These are phyloP conservation scores for Iselma pallidipennis DNA, from an alignment of 2,888 invertebrate genomes.

Conservation along the genomic window DNA sequence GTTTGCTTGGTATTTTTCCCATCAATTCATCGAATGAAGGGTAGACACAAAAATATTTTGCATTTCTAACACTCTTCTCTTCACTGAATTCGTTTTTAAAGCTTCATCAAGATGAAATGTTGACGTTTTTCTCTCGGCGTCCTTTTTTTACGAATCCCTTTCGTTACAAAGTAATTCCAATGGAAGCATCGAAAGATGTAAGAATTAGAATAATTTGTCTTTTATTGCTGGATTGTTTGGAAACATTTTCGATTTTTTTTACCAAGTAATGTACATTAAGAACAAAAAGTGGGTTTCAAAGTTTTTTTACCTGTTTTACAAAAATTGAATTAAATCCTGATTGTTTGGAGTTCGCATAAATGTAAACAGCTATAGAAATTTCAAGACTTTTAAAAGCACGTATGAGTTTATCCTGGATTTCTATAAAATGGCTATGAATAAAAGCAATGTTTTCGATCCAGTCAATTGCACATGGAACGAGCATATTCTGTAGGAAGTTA, in stretches of 20 bases:
- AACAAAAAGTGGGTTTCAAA: not conserved
- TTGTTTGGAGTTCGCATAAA: not conserved
- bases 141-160: not conserved
- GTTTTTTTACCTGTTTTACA: conserved; percentile 21
- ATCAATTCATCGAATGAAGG: not conserved
- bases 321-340: conserved; percentile 32
- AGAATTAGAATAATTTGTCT: not conserved
- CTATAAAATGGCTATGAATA: conserved; percentile 27
- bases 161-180: not conserved
- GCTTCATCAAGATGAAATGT: not conserved
- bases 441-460: conserved; percentile 30
- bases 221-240: too few relatives aligned
- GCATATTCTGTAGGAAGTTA: conserved; percentile 28
- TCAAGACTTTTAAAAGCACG: too few relatives aligned
- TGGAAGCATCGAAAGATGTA: not conserved
- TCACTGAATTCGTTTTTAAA: not conserved
- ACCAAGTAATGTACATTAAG: too few relatives aligned
- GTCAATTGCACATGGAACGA: conserved; percentile 34
- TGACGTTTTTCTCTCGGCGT: not conserved
- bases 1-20: too few relatives aligned
- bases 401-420: not conserved
- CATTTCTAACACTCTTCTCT: not conserved
- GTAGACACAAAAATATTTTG: not conserved
- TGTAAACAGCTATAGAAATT: not conserved
- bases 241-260: too few relatives aligned